These are phyloP conservation scores for Caenorhabditis becei DNA, from an alignment of 2,888 invertebrate species.

Conservation along the genomic window DNA sequence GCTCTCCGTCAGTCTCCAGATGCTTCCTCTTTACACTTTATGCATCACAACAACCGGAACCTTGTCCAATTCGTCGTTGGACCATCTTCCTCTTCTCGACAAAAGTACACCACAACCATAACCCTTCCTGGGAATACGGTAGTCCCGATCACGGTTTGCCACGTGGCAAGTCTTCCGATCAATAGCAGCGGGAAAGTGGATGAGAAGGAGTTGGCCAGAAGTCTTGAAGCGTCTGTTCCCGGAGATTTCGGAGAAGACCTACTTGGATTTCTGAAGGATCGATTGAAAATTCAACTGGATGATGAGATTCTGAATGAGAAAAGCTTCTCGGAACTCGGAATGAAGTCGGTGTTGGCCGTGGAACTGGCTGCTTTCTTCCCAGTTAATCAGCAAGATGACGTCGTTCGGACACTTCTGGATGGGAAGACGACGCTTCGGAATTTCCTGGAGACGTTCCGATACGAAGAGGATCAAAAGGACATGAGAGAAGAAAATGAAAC, in stretches of 20 bases:
- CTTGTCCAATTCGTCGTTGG: slow-evolving; percentile 28
- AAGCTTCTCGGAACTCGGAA: slow-evolving; percentile 27
- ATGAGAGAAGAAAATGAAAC: neutral
- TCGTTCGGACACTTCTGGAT: slow-evolving; percentile 24
- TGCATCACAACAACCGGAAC: slow-evolving; percentile 16
- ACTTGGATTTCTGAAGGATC: neutral
- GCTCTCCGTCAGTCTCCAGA: neutral
- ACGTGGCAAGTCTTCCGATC: slow-evolving; percentile 20
- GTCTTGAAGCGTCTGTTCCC: neutral
- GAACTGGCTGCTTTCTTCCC: slow-evolving; percentile 13
- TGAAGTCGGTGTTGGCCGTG: slow-evolving; percentile 40
- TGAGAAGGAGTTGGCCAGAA: slow-evolving; percentile 19
- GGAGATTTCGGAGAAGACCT: too few relatives aligned
- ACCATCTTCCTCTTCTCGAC: neutral
- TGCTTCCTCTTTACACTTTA: slow-evolving; percentile 2
- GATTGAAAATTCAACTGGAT: neutral
- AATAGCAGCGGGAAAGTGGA: slow-evolving; percentile 55
- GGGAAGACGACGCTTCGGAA: slow-evolving; percentile 19
- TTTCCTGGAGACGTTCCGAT: slow-evolving; percentile 10
- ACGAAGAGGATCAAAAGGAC: neutral
- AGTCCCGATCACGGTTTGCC: slow-evolving; percentile 8
- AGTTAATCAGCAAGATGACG: slow-evolving; percentile 12
- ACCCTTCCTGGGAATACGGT: neutral
- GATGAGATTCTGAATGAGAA: slow-evolving; percentile 8
- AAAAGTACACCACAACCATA: neutral